These are phyloP conservation scores for Papilio elwesi DNA, from an alignment of 2,888 invertebrate genomes.

Conservation along the genomic window DNA sequence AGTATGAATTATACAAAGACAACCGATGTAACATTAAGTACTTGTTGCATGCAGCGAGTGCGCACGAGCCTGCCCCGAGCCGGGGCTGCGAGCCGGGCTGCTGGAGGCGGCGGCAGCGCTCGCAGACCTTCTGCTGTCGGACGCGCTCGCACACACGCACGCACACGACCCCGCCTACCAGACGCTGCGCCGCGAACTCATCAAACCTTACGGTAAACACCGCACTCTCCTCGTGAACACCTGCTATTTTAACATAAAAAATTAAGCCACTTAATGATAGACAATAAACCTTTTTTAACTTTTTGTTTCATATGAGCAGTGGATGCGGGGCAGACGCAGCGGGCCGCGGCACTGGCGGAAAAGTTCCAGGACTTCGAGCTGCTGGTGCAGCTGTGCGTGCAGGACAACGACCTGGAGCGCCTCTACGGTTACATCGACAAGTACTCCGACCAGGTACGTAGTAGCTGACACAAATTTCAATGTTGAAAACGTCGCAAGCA, in stretches of 20 bases:
- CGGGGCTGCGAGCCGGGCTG: conserved; percentile 72
- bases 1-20: too few relatives aligned
- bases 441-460: conserved; percentile 65
- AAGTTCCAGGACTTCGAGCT: conserved; percentile 95
- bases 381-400: conserved; percentile 91
- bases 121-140: conserved; percentile 63
- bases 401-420: conserved; percentile 86
- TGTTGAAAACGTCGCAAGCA: too few relatives aligned
- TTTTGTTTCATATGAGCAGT: conserved; percentile 77
- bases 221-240: not conserved
- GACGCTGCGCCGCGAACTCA: conserved; percentile 86
- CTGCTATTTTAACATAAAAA: too few relatives aligned
- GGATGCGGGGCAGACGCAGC: conserved; percentile 90
- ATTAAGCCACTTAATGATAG: too few relatives aligned
- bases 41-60: conserved; percentile 62
- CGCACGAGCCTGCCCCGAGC: conserved; percentile 83
- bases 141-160: conserved; percentile 49
- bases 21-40: too few relatives aligned
- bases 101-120: conserved; percentile 64
- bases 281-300: too few relatives aligned
- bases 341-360: conserved; percentile 93
- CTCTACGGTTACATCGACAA: conserved; percentile 69
- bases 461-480: not conserved
- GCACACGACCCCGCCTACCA: conserved; percentile 81
- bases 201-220: conserved; percentile 86